Evolutionary conservation across 2,797 vertebrate species (phyloP), one percentile per base, ranked within the genome.

Genomic region (Podarcis lilfordi): DNA sequence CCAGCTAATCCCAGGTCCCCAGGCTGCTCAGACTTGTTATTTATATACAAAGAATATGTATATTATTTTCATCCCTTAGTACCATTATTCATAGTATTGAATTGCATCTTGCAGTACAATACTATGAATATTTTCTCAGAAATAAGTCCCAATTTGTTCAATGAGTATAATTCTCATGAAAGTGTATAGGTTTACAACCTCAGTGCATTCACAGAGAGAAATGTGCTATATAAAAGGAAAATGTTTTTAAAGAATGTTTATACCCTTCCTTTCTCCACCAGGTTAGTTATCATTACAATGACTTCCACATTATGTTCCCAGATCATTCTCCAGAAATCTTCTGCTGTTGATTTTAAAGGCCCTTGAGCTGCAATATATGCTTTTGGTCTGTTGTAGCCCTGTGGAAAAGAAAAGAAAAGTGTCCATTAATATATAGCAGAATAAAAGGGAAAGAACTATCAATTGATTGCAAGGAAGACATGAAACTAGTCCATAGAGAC

Each of bases 291-390:
- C 99, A 99, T 99, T 91, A 99, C 97, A 45, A 99, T 98, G 88
- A 99, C 97, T 93, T 98, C 96, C 74, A 98, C 98, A 0, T 99
- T 99, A 92, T 99, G 98, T 92, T 99, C 98, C 99, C 99, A 99
- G 86, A 99, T 97, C 99, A 99, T 99, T 95, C 98, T 98, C 99
- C 99, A 99, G 97, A 99, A 99, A 94, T 99, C 98, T 95, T 98
- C 98, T 0, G 97, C 98, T 95, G 98, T 99, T 2, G 98, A 98
- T 94, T 97, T 98, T 92, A 99, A 96, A 8, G 99, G 98, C 1
- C 98, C 99, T 96, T 99, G 99, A 93, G 99, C 98, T 17, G 99
- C 98, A 89, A 99, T 98, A 95, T 99, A 99, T 69, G 97, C 97
- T 95, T 97, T 97, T 23, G 97, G 96, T 94, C 96, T 98, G 94